Conservation (phyloP, 2,113 vertebrate species). For the Seriola aureovittata region DNA sequence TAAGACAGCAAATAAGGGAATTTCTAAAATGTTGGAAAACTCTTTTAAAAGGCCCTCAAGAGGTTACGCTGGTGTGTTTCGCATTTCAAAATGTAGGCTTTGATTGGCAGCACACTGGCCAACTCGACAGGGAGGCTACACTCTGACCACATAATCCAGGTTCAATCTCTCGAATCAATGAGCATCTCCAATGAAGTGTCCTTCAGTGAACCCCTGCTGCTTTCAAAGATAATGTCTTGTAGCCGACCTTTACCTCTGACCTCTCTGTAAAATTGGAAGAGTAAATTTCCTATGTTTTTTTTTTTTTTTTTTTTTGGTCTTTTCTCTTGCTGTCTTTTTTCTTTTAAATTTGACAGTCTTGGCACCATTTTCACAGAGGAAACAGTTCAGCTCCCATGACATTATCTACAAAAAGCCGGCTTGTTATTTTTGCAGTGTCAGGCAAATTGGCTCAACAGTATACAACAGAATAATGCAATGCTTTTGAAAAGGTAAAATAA, state of each 20-base stretch:
- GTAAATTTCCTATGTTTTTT: neutral
- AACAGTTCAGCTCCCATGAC: neutral
- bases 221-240: neutral
- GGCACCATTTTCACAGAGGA: neutral
- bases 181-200: neutral
- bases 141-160: neutral
- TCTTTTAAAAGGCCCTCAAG: neutral
- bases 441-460: constrained; percentile 6
- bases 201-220: constrained; percentile 1
- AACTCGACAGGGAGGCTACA: neutral
- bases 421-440: constrained; percentile 5
- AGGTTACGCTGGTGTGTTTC: neutral
- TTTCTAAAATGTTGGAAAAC: neutral
- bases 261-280: neutral
- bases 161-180: constrained; percentile 20
- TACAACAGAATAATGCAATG: neutral
- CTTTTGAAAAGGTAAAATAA: neutral
- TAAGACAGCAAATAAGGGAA: neutral
- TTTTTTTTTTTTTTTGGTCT: neutral
- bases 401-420: constrained; percentile 6
- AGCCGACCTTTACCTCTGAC: constrained; percentile 13
- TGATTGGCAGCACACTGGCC: constrained; percentile 20
- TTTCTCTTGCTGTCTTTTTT: neutral
- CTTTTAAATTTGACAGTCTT: neutral
- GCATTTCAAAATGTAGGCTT: neutral